phyloP scores from a whole-genome alignment of 2,888 invertebrate species.

The Doris montereyensis region DNA sequence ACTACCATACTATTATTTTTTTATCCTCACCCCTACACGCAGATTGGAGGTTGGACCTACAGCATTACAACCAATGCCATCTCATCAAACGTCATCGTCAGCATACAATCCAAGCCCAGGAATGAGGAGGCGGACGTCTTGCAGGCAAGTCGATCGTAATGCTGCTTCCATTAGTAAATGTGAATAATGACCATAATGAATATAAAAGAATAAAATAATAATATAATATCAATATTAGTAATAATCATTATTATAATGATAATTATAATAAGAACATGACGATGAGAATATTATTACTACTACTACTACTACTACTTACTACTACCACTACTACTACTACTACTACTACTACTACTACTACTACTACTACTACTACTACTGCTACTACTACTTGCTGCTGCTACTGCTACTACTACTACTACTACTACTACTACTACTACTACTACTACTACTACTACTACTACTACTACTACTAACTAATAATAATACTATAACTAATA shows the following conservation, averaged over 20 bases:
- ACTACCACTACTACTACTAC: conserved; percentile 15
- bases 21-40: no score
- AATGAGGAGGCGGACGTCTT: conserved; percentile 37
- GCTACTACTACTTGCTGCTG: conserved; percentile 15
- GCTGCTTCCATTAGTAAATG: no score
- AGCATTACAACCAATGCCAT: conserved; percentile 38
- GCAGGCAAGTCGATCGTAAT: no score
- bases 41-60: conserved; percentile 48
- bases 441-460: conserved; percentile 20
- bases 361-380: conserved; percentile 20
- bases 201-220: no score
- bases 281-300: neutral
- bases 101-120: conserved; percentile 45
- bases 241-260: no score
- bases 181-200: no score
- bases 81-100: conserved; percentile 35
- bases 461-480: conserved; percentile 20
- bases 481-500: conserved; percentile 11
- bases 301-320: no score
- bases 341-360: conserved; percentile 20
- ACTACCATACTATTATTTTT: no score
- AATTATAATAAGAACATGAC: neutral
- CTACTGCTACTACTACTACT: conserved; percentile 12
- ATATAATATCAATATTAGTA: no score
- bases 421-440: conserved; percentile 20